Evolutionary conservation across 1,140 invertebrate genomes (phyloP).

Genomic region (Mizuhopecten yessoensis): DNA sequence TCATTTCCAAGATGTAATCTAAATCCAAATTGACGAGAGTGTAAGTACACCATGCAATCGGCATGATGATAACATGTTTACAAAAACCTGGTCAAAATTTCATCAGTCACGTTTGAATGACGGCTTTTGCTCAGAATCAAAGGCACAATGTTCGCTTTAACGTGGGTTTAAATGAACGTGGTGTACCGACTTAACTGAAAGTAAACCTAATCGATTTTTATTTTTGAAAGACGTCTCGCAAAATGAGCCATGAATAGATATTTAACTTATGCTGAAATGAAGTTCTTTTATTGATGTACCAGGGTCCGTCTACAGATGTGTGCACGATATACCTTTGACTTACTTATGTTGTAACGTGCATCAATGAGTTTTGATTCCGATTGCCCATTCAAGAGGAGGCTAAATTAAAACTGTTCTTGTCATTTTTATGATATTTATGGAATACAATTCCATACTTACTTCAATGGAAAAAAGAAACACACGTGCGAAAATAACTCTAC

Average conservation of each 20-base stretch:
- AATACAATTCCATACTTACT: no score
- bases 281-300: background rate
- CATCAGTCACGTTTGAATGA: background rate
- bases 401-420: background rate
- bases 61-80: background rate
- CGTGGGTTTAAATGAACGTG: constrained; percentile 9
- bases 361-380: background rate
- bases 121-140: background rate
- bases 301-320: no score
- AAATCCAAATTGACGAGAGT: background rate
- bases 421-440: no score
- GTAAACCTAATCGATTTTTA: background rate
- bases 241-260: background rate
- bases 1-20: background rate
- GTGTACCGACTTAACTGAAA: background rate
- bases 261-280: background rate
- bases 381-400: background rate
- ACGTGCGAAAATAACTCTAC: no score
- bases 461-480: no score
- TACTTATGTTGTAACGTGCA: background rate
- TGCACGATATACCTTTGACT: no score
- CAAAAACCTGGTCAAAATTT: background rate
- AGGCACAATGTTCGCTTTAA: background rate
- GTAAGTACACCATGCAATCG: background rate
- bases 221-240: background rate